These are phyloP conservation scores for Oceanites oceanicus DNA, from an alignment of 2,113 vertebrate species.

Conservation along the genomic window DNA sequence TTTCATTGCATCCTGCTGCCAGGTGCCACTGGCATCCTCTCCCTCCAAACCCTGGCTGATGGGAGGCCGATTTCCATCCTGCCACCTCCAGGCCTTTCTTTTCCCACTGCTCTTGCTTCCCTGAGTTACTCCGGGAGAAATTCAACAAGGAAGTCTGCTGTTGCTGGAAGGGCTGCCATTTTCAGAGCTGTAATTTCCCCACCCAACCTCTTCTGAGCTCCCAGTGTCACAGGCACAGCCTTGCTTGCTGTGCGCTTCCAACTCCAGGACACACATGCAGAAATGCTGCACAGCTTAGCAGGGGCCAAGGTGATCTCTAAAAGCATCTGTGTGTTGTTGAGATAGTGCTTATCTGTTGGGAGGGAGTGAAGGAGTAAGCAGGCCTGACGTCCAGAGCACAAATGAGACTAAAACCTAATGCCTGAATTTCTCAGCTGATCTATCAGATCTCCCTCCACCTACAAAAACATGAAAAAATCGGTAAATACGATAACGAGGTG, in stretches of 20 bases:
- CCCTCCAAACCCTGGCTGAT: neutral
- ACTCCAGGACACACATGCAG: neutral
- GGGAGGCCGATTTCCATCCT: neutral
- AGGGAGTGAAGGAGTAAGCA: neutral
- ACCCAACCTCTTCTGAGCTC: neutral
- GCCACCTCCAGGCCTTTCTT: neutral
- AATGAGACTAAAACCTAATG: neutral
- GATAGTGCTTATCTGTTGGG: slow-evolving; percentile 11
- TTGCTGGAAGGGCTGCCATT: neutral
- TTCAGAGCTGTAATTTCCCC: neutral
- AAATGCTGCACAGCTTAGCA: neutral
- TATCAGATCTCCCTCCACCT: neutral
- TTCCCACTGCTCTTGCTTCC: neutral
- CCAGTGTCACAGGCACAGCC: neutral
- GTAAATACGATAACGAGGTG: neutral
- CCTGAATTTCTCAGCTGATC: neutral
- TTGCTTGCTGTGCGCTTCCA: neutral
- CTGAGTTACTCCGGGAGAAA: neutral
- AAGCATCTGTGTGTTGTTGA: slow-evolving; percentile 9
- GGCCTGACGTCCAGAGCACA: neutral
- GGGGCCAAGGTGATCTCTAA: slow-evolving; percentile 14
- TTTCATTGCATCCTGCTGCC: neutral
- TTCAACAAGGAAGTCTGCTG: neutral
- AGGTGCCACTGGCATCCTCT: neutral
- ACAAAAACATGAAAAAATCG: neutral